A percentile compares a stretch with the other conserved stretches of the same genome.
Conservation (phyloP, 2,113 vertebrate species). For the Polypterus bichir region DNA sequence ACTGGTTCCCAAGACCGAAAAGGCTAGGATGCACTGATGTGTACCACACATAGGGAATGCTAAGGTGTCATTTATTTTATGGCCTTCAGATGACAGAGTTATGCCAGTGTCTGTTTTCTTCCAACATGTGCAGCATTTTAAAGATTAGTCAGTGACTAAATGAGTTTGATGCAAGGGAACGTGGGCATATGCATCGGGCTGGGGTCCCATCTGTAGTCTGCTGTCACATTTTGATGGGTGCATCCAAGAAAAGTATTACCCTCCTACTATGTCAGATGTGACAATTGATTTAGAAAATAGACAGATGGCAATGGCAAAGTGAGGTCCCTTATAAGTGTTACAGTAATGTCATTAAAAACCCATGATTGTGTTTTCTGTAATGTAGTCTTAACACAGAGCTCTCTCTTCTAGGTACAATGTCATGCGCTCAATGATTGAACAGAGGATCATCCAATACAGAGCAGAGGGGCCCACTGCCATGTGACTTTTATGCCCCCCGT, state of each 20-base stretch:
- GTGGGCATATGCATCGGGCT: too few species aligned
- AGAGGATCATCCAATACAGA: constrained; percentile 63
- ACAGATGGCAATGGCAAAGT: not conserved
- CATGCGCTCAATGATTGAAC: constrained; percentile 70
- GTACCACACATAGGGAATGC: too few species aligned
- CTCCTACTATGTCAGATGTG: not conserved
- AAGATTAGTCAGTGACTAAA: too few species aligned
- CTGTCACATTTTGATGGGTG: not conserved
- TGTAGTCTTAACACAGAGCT: constrained; percentile 18
- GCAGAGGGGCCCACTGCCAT: constrained; percentile 53
- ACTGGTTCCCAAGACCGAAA: too few species aligned
- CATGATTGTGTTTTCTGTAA: constrained; percentile 7
- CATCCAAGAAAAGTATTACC: not conserved
- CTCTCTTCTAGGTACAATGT: constrained; percentile 48
- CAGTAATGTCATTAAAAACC: not conserved
- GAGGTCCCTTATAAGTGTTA: not conserved
- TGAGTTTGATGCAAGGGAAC: too few species aligned
- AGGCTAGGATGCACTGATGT: too few species aligned
- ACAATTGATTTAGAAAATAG: not conserved
- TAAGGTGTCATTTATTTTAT: too few species aligned
- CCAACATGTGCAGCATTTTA: too few species aligned
- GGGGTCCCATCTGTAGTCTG: not conserved
- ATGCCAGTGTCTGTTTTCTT: too few species aligned
- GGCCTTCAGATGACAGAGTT: too few species aligned
- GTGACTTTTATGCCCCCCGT: constrained; percentile 23